Evolutionary conservation across 2,113 vertebrate species (phyloP), one percentile per base, ranked within the genome.

Genomic region (Patagioenas fasciata): DNA sequence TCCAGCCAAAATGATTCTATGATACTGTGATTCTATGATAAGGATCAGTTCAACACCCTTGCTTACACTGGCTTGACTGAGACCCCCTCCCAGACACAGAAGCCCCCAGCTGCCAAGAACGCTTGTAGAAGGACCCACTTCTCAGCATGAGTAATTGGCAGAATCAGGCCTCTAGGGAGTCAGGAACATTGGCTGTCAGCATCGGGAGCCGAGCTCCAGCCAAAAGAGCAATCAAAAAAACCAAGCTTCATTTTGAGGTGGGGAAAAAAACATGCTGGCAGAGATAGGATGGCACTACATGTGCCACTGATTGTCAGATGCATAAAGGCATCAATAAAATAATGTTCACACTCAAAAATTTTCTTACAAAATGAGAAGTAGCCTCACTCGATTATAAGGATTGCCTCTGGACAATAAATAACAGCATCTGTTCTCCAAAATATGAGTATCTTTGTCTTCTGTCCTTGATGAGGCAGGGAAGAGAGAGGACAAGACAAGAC

Each of bases 241-340:
- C 24, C 17, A 90, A 61, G 57, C n/a, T 88, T 80, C 34, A 0
- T 79, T 87, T 67, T 53, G 58, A 66, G 44, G 34, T 66, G 36
- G 14, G 31, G 50, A 18, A 64, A 66, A 66, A 90, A 64, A 4
- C 14, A 65, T 24, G 3, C 58, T 81, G 54, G 57, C 82, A 83
- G 54, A 61, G 23, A 38, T 2, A 54, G 42, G 44, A 71, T 54
- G 32, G 42, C 34, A 70, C n/a, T 36, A 85, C n/a, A 18, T 10
- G 53, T 48, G 36, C 9, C 77, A 61, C 50, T 84, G 71, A 48
- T 13, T 62, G 38, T 56, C 80, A 95, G 74, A 50, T 34, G 61
- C 44, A 42, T 73, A 82, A 86, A 80, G 57, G 57, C 48, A 82
- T 81, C 61, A 34, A 21, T 23, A 74, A 93, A 94, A 79, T 75